Evolutionary conservation across 2,797 vertebrate genomes (phyloP).

Genomic region (Aldrovandia affinis): DNA sequence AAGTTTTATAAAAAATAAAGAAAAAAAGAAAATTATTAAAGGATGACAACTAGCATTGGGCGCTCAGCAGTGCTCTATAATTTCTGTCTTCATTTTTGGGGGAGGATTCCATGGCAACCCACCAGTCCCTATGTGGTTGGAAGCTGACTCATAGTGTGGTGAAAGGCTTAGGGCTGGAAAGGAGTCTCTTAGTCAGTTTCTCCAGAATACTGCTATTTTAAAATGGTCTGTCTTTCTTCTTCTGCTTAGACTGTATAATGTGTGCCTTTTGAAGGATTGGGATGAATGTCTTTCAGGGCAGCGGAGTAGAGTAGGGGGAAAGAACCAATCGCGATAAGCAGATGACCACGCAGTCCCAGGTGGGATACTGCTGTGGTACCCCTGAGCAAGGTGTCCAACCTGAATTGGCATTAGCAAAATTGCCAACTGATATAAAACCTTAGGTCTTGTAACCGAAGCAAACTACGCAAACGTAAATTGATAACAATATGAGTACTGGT

Average conservation of each 20-base stretch:
- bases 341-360: background rate
- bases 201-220: constrained; percentile 4
- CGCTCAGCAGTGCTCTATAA: background rate
- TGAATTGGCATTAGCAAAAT: background rate
- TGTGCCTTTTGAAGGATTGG: background rate
- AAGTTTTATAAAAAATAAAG: too few relatives aligned
- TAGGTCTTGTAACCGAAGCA: background rate
- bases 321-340: background rate
- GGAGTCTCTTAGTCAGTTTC: constrained; percentile 5
- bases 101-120: background rate
- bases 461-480: background rate
- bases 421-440: background rate
- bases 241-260: background rate
- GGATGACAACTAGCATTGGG: too few relatives aligned
- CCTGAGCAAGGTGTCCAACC: background rate
- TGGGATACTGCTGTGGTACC: background rate
- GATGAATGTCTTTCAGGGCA: background rate
- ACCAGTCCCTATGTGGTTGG: background rate
- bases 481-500: background rate
- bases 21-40: too few relatives aligned
- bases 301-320: background rate
- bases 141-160: constrained; percentile 26
- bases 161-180: constrained; percentile 2
- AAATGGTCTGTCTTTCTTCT: background rate
- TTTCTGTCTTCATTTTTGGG: background rate